Conservation (phyloP, 1,140 invertebrate genomes). For the Mercenaria mercenaria region DNA sequence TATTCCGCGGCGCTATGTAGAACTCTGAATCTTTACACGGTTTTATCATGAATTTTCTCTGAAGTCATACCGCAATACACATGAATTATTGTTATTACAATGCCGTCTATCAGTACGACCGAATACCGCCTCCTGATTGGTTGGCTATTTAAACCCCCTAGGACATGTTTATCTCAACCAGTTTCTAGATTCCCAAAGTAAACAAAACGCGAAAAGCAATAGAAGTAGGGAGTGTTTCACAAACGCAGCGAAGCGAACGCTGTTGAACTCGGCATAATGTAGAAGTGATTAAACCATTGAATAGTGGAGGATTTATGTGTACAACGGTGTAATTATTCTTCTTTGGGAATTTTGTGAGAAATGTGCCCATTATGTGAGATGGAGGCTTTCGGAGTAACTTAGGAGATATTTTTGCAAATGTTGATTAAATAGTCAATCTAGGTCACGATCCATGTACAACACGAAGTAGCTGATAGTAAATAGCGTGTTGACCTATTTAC, state of each 20-base stretch:
- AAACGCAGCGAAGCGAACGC: conserved; percentile 52
- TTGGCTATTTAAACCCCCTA: conserved; percentile 62
- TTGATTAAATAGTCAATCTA: background rate
- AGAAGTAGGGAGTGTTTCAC: conserved; percentile 45
- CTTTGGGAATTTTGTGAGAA: conserved; percentile 13
- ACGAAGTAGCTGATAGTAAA: background rate
- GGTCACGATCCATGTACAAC: background rate
- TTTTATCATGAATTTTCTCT: conserved; percentile 51
- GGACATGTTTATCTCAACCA: conserved; percentile 65
- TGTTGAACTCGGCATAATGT: conserved; percentile 53
- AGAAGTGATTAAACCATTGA: conserved; percentile 36
- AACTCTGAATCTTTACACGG: conserved; percentile 29
- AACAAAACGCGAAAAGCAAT: conserved; percentile 65
- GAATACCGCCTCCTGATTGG: conserved; percentile 56
- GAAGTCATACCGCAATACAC: conserved; percentile 65
- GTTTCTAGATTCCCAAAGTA: conserved; percentile 67
- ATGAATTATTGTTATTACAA: conserved; percentile 70
- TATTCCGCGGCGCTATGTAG: conserved; percentile 45
- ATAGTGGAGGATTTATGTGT: conserved; percentile 27
- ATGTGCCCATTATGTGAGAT: background rate
- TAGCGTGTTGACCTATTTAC: background rate
- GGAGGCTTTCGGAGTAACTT: background rate
- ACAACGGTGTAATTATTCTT: conserved; percentile 44
- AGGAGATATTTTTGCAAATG: background rate
- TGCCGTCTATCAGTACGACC: conserved; percentile 63